These are phyloP conservation scores for Tinea trinotella DNA, from an alignment of 2,888 invertebrate genomes.

Conservation along the genomic window DNA sequence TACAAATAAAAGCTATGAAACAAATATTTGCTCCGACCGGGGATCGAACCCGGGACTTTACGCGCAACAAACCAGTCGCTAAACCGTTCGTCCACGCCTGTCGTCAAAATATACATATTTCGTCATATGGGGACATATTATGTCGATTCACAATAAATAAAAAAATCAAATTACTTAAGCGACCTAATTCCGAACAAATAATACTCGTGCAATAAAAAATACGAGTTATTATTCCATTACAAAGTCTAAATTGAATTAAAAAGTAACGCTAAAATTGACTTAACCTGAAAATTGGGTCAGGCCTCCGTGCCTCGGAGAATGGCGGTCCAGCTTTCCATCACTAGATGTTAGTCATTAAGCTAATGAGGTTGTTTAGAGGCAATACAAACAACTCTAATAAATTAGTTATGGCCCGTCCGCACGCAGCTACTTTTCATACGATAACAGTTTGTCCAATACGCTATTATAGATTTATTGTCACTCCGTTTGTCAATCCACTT, in stretches of 20 bases:
- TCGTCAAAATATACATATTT: too few relatives aligned
- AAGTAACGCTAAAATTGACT: not conserved
- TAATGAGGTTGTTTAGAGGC: not conserved
- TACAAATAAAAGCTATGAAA: too few relatives aligned
- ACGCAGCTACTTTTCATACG: too few relatives aligned
- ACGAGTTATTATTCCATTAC: not conserved
- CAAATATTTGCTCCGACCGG: too few relatives aligned
- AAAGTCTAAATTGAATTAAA: not conserved
- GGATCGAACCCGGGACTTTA: too few relatives aligned
- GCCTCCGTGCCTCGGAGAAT: not conserved
- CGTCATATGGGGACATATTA: not conserved
- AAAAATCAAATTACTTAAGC: not conserved
- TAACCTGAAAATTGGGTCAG: not conserved
- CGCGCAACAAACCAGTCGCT: too few relatives aligned
- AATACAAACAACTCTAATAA: slow-evolving; percentile 1
- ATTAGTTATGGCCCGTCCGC: too few relatives aligned
- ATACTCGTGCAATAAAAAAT: not conserved
- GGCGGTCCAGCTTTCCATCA: not conserved
- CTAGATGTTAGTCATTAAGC: not conserved
- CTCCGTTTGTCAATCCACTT: too few relatives aligned
- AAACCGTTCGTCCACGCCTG: too few relatives aligned
- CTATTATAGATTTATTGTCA: too few relatives aligned
- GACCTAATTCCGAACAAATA: too few relatives aligned
- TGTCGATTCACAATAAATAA: not conserved
- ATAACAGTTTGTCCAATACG: too few relatives aligned